Evolutionary conservation across 2,113 vertebrate species (phyloP), one percentile per base, ranked within the genome.

Genomic region (Toxostoma redivivum): DNA sequence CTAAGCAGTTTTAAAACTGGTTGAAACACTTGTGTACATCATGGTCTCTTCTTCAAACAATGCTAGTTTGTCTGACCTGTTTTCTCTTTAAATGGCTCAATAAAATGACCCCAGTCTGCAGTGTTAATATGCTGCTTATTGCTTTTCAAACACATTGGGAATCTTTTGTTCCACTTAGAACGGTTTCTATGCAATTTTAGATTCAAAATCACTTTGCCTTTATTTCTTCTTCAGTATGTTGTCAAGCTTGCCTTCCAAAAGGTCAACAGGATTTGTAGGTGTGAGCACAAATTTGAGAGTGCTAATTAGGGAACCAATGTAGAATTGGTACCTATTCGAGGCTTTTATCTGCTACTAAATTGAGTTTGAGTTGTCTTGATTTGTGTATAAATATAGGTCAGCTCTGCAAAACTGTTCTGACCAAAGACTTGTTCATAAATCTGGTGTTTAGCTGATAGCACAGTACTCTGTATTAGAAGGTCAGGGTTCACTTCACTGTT

Each of bases 1-100:
- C 35, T 56, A 88, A 93, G 79, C 69, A 88, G 85, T 92, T 92
- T 71, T 86, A 74, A 47, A 95, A 95, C 64, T 86, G 90, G 67
- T 88, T 81, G 48, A 90, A 88, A 62, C 67, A 48, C 79, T 83
- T 64, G 15, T 18, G 56, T 86, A 44, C 47, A 37, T 88, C 35
- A 35, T 8, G 11, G 19, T 57, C 31, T 61, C 44, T 61, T 82
- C 60, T 79, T 81, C 72, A 76, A 60, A 38, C 54, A 81, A 4
- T 0, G 0, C 47, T 73, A 35, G 13, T 83, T 86, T 86, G 91
- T 89, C 77, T 92, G 85, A 83, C 79, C 76, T 88, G 76, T 86
- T 91, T 87, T 77, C 62, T 88, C 30, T 70, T 60, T 47, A 88
- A 96, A 71, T 56, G 86, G 47, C 50, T 86, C 51, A 44, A n/a